Conservation (phyloP, 1,140 invertebrate genomes). For the Mamestra configurata region DNA sequence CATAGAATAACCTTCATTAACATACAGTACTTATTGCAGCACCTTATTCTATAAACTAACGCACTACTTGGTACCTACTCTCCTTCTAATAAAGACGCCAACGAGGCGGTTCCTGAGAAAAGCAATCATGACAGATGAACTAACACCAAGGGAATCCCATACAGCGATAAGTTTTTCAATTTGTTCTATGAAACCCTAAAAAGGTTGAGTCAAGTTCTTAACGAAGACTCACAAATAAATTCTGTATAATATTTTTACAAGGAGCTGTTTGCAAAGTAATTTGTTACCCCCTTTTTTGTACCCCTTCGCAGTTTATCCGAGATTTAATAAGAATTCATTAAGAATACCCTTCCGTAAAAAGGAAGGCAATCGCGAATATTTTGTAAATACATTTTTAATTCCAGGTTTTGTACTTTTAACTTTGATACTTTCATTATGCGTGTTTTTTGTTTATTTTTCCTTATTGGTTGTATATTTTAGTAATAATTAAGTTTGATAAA, state of each 20-base stretch:
- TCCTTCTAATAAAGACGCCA: no score
- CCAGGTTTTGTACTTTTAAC: not conserved
- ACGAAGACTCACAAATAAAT: conserved; percentile 30
- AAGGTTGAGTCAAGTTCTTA: conserved; percentile 14
- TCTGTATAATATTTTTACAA: conserved; percentile 55
- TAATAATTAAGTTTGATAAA: not conserved
- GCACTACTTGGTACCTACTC: no score
- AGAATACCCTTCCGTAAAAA: conserved; percentile 25
- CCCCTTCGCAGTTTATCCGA: conserved; percentile 57
- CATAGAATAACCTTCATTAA: no score
- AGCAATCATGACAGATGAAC: not conserved
- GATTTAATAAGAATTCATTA: conserved; percentile 64
- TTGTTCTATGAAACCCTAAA: not conserved
- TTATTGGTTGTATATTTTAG: not conserved
- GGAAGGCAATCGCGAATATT: conserved; percentile 48
- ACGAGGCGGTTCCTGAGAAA: no score
- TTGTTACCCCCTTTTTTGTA: conserved; percentile 59
- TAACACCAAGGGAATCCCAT: not conserved
- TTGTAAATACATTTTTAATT: conserved; percentile 26
- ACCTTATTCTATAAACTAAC: no score
- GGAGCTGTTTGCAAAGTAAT: conserved; percentile 61
- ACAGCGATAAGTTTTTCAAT: not conserved
- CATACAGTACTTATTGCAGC: no score
- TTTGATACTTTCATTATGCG: not conserved
- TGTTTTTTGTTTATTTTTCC: not conserved